Evolutionary conservation across 2,113 vertebrate genomes (phyloP).

Genomic region (Bufo gargarizans): DNA sequence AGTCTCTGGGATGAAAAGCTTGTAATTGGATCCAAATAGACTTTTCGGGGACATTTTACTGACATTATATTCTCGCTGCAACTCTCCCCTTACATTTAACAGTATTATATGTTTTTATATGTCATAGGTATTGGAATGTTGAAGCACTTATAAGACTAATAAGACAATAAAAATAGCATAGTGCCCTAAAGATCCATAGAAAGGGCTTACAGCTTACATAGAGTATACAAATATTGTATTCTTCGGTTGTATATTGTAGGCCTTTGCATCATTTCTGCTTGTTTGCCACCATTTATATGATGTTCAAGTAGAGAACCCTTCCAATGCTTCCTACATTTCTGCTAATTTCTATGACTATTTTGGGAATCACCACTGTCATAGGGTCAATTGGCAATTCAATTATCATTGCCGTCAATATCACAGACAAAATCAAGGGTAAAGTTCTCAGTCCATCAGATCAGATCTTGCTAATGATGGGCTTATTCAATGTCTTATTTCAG

Average conservation of each 20-base stretch:
- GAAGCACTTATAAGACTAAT: neutral
- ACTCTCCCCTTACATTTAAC: neutral
- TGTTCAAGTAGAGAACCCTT: neutral
- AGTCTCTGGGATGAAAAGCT: neutral
- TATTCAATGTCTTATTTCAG: constrained; percentile 45
- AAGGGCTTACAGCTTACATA: neutral
- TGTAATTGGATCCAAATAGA: neutral
- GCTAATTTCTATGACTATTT: constrained; percentile 29
- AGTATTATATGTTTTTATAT: neutral
- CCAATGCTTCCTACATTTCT: constrained; percentile 38
- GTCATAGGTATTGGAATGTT: neutral
- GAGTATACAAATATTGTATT: neutral
- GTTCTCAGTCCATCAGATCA: constrained; percentile 31
- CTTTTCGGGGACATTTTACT: neutral
- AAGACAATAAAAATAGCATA: neutral
- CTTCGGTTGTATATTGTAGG: neutral
- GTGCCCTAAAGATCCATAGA: neutral
- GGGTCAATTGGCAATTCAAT: constrained; percentile 25
- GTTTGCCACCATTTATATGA: neutral
- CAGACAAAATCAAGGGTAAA: constrained; percentile 42
- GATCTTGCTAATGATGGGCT: constrained; percentile 34
- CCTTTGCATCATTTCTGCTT: neutral
- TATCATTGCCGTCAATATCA: constrained; percentile 40
- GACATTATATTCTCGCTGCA: neutral
- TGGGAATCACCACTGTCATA: constrained; percentile 10